A percentile compares a stretch with the other conserved stretches of the same genome.
phyloP scores from a whole-genome alignment of 2,113 vertebrate genomes.

The Rutilus rutilus region DNA sequence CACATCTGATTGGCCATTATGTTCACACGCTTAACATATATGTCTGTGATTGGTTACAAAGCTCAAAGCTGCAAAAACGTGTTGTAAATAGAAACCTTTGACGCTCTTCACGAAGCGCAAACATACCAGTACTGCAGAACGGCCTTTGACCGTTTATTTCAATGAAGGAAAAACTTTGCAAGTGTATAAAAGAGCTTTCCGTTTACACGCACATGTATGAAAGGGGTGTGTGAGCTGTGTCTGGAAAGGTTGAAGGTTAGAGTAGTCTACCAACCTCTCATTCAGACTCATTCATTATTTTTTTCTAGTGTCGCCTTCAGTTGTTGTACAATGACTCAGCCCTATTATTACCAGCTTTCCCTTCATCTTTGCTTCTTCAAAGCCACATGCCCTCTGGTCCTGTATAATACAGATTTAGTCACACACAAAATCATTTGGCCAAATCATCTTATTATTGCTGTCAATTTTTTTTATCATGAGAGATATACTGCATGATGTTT shows the following conservation, averaged over 20 bases:
- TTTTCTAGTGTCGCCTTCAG: slow-evolving; percentile 8
- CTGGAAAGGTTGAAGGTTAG: slow-evolving; percentile 51
- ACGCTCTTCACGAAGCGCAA: too few species aligned
- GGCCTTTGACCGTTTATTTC: too few species aligned
- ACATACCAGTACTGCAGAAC: too few species aligned
- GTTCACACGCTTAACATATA: too few species aligned
- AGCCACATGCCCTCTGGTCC: slow-evolving; percentile 60
- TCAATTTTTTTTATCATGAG: slow-evolving; percentile 57
- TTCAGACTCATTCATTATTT: slow-evolving; percentile 15
- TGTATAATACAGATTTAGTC: slow-evolving; percentile 37
- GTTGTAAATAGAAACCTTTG: too few species aligned
- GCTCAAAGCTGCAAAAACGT: too few species aligned
- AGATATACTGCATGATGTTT: slow-evolving; percentile 45
- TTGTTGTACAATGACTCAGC: slow-evolving; percentile 50
- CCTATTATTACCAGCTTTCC: slow-evolving; percentile 58
- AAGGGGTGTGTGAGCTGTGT: neutral
- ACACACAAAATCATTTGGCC: slow-evolving; percentile 60
- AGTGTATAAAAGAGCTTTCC: neutral
- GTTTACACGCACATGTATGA: slow-evolving; percentile 4
- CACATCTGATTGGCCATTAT: too few species aligned
- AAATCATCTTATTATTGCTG: slow-evolving; percentile 45
- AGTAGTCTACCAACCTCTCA: slow-evolving; percentile 25
- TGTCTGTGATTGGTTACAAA: too few species aligned
- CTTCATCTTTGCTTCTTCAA: slow-evolving; percentile 68
- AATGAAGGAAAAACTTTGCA: too few species aligned